Base-by-base conservation (phyloP, 2,113 vertebrate genomes). In the Prunella himalayana region DNA sequence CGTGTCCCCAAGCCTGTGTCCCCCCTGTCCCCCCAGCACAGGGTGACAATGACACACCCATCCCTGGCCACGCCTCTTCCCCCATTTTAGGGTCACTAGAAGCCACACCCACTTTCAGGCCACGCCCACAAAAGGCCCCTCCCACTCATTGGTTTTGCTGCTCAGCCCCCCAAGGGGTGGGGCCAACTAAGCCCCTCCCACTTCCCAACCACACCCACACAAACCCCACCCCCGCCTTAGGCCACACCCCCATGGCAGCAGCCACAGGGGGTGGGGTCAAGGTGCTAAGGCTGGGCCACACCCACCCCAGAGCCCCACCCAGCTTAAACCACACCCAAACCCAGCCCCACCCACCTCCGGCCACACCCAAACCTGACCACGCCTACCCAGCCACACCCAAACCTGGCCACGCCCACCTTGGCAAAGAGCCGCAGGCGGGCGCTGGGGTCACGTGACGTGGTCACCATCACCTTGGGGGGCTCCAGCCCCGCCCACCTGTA, bases 401-500 rank as follows among this genome's bases (percentile, higher is more conserved):
- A 3, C 3, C 3, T 0, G 1, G 30, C 70, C 50, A 5, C 33
- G 0, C 84, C 65, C 57, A 88, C 75, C 75, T 88, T 88, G 31
- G 75, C 85, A 0, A 88, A 88, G 42, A 88, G 42, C 2, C 85
- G 14, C 24, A 88, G 66, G 31, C 75, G 85, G 49, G 42, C 4
- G 14, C 85, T 88, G 66, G 85, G 85, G 65, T 80, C 85, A 0
- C 85, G 75, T 0, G 85, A 80, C 0, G 85, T 88, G 0, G 75
- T 88, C 75, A 88, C 85, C 85, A 88, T 88, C 75, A 88, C 85
- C 42, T 88, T 80, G 49, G 85, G 85, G 35, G 85, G 75, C 66
- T 88, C 85, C 57, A 88, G 25, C 42, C 85, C 85, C 16, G 75
- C 75, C 85, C 85, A 88, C 57, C 14, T 35, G 35, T 88, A 88